Evolutionary conservation across 2,888 invertebrate genomes (phyloP), one percentile per base, ranked within the genome.

Genomic region (Morpho deidamia): DNA sequence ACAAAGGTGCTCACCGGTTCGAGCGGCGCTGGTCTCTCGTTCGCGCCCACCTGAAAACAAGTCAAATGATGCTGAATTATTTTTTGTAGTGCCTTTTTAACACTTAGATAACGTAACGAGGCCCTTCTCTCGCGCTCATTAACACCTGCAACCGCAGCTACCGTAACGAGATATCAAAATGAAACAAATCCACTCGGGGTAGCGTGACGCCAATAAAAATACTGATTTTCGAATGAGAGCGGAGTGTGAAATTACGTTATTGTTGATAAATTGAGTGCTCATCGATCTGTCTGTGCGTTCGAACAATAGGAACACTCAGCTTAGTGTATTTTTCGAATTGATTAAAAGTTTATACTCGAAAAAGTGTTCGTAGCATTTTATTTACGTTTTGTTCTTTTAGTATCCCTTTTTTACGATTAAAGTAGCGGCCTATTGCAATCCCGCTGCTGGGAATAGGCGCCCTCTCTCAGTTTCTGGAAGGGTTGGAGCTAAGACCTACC

Each of bases 21-120:
- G 48, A 48, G 48, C 41, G 48, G 7, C 40, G 48, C 39, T 48
- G 39, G 48, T 48, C 48, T 39, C 39, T 7, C 7, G 45, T 35
- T 23, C 45, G 45, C 46, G 39, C 39, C 32, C 48, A 23, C 41
- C 48, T 44, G 54, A 48, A 51, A 58, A 58, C 55, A 53, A 56
- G 35, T 41, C 53, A 51, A 57, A 50, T 52, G 53, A 50, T 10
- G 45, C 52, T 45, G 55, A 55, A 55, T 55, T 55, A 55, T 55
- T 55, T 55, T 47, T 58, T 53, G 37, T 51, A 60, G 60, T 44
- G 53, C 44, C 55, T 58, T 55, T 60, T 60, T 58, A 60, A 53
- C 51, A 48, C 56, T 52, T 57, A 53, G 53, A 56, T 49, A 53
- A 53, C 55, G 11, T 56, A 58, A 60, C 60, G 53, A 60, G 60